A percentile compares a stretch with the other conserved stretches of the same genome.
Conservation (phyloP, 2,888 invertebrate genomes). For the Agrochola lychnidis region DNA sequence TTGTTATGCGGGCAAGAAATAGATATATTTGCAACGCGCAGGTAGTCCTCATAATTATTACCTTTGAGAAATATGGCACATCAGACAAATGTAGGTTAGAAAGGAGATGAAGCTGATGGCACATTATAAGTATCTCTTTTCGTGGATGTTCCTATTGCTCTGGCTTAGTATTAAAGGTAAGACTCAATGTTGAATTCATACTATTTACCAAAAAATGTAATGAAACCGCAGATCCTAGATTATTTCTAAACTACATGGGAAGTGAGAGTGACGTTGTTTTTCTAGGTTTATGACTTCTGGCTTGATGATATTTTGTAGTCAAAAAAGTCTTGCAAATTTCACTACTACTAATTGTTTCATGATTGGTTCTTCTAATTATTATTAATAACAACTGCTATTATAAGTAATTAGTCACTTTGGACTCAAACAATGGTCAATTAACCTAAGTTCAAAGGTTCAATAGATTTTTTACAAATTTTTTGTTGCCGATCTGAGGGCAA, state of each 20-base stretch:
- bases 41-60: background rate
- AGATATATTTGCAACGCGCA: background rate
- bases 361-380: background rate
- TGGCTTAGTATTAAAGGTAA: background rate
- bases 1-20: background rate
- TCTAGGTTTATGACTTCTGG: conserved; percentile 24
- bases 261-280: conserved; percentile 17
- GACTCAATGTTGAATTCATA: background rate
- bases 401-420: conserved; percentile 7
- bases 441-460: conserved; percentile 21
- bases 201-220: background rate
- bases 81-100: background rate
- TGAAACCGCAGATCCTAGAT: background rate
- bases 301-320: conserved; percentile 20
- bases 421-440: conserved; percentile 29
- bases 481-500: conserved; percentile 8
- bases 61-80: background rate
- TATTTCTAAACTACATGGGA: background rate
- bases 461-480: conserved; percentile 26
- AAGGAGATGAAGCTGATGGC: background rate
- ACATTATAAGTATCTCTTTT: background rate
- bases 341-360: background rate
- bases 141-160: background rate
- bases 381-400: conserved; percentile 4
- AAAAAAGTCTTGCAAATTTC: conserved; percentile 17